Base-by-base conservation (phyloP, 2,113 vertebrate species). In the Solea senegalensis region DNA sequence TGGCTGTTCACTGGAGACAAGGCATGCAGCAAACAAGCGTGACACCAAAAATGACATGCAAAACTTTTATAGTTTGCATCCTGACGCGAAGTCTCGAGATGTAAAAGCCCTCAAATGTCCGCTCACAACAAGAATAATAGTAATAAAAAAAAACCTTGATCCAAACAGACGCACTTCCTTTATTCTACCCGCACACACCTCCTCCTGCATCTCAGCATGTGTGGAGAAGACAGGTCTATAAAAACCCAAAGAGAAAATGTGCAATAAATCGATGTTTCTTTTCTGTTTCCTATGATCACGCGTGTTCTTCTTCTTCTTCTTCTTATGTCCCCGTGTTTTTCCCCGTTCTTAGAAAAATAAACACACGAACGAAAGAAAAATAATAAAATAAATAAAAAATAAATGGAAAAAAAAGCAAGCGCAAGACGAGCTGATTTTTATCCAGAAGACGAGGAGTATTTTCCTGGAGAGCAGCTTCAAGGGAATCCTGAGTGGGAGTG, bases 401-500 rank as follows among this genome's bases (percentile, higher is more conserved):
- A 21, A 58, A 16, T 1, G 50, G n/a, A 13, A 52, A 26, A 74
- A 56, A 40, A 52, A 72, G 34, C 63, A 59, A 21, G 49, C 48
- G 63, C 60, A 21, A 2, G 27, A 14, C 8, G 68, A 78, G 70
- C 16, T 48, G 77, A 64, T 79, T 48, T 46, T 21, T 76, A 51
- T 81, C 69, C 81, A 8, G 9, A 9, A n/a, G 65, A 65, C 51
- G 41, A 67, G 43, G 57, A 7, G 14, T 39, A 5, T 75, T 71
- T 85, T 75, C 74, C 60, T 81, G 55, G 58, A 78, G 63, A 88
- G 78, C 77, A 59, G 84, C 65, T 81, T 76, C 26, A 71, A 84
- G 85, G 88, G 84, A 90, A 82, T 90, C 88, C 86, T 82, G 73
- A 85, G 79, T 81, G 78, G 82, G 14, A 34, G 34, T 34, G 34